Evolutionary conservation across 2,797 vertebrate species (phyloP).

Genomic region (Cottoperca gobio): DNA sequence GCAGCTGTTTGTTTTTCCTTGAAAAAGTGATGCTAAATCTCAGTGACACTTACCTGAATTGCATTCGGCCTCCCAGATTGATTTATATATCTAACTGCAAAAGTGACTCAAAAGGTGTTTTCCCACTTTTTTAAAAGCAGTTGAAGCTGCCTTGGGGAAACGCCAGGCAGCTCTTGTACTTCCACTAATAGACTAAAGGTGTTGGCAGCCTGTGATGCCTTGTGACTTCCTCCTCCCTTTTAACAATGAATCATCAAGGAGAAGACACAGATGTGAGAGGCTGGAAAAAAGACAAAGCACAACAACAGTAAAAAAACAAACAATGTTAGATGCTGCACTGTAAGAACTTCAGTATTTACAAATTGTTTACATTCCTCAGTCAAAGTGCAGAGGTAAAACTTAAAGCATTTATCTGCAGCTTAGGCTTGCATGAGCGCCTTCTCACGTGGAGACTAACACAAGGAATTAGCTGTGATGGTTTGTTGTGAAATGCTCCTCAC

Average conservation of each 20-base stretch:
- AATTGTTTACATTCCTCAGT: constrained; percentile 28
- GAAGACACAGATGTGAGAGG: no score
- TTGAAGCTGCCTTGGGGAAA: constrained; percentile 12
- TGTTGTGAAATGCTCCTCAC: constrained; percentile 24
- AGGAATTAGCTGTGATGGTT: constrained; percentile 25
- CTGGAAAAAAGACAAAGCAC: constrained; percentile 21
- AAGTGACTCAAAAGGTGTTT: neutral
- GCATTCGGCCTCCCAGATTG: neutral
- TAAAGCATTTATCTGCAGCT: constrained; percentile 24
- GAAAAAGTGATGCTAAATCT: neutral
- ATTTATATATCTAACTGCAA: neutral
- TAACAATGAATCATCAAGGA: constrained; percentile 34
- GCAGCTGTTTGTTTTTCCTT: neutral
- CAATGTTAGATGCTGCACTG: neutral
- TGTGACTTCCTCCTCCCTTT: constrained; percentile 14
- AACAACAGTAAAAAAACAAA: constrained; percentile 3
- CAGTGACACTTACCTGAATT: neutral
- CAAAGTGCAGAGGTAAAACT: constrained; percentile 2
- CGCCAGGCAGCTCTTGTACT: constrained; percentile 13
- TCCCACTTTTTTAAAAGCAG: constrained; percentile 16
- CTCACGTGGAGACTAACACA: constrained; percentile 29
- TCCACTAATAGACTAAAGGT: constrained; percentile 42
- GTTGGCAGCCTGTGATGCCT: constrained; percentile 30
- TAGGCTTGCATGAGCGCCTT: constrained; percentile 29
- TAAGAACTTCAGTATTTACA: constrained; percentile 15